Evolutionary conservation across 2,113 vertebrate species (phyloP), one percentile per base, ranked within the genome.

Genomic region (Siniperca chuatsi): DNA sequence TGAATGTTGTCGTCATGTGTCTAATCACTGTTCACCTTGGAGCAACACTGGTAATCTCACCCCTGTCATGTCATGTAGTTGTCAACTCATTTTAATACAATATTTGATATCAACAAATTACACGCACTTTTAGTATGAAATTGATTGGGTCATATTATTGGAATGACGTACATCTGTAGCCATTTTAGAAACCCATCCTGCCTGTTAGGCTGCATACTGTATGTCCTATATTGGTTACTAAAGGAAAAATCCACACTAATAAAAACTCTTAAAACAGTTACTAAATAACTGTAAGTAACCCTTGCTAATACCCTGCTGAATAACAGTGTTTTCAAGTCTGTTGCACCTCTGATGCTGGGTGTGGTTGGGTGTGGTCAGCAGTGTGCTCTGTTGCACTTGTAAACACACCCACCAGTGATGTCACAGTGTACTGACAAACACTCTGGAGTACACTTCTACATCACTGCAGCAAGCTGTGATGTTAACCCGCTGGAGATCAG

Each of bases 41-140:
- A 66, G 33, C 79, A 77, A 77, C 86, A 62, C 83, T 60, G 69
- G 58, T 42, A 50, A 74, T 70, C 21, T 40, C 18, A 42, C 40
- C 42, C 12, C 37, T 68, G 61, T 87, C 48, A 21, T 68, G 68
- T 82, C 75, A 80, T 50, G 15, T 81, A 48, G 62, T 68, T 78
- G 64, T 88, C 84, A 83, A 1, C 58, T 58, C 21, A 52, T 89
- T 87, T 88, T 79, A 88, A 77, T 70, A 89, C 81, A 89, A 29
- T 84, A 52, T 89, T 83, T 79, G 72, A 90, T 87, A 84, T 77
- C 7, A 18, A 74, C 54, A 44, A 58, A 62, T 62, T n/a, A 29
- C 65, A 62, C 37, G 16, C 18, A 25, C 35, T 1, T 66, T 44
- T 25, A n/a, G 4, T 55, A 58, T 80, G 66, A 66, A 67, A 33